Evolutionary conservation across 2,888 invertebrate species (phyloP).

Genomic region (Aleiodes leptofemur): DNA sequence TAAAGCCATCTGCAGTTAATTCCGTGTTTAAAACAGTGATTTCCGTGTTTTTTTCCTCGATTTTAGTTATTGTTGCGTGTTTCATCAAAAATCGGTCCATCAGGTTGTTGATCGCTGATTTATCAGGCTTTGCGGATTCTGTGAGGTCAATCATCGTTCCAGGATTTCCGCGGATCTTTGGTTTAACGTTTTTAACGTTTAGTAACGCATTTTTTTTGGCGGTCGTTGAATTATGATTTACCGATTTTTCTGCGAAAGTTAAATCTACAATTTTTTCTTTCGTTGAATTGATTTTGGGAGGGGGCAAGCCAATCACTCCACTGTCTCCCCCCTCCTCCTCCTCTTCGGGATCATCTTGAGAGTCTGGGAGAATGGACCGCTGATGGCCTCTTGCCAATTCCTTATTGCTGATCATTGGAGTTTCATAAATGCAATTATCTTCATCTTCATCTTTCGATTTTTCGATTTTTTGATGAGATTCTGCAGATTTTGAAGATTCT

Average conservation of each 20-base stretch:
- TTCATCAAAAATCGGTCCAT: conserved; percentile 83
- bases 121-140: conserved; percentile 75
- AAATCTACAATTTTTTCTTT: conserved; percentile 10
- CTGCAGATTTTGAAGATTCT: too few relatives aligned
- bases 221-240: conserved; percentile 25
- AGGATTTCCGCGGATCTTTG: conserved; percentile 77
- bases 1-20: conserved; percentile 57
- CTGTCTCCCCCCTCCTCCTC: neutral
- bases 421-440: conserved; percentile 43
- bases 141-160: conserved; percentile 81
- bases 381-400: conserved; percentile 33
- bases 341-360: neutral
- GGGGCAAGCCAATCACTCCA: conserved; percentile 49
- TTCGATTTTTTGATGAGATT: neutral
- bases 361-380: neutral
- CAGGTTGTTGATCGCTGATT: conserved; percentile 80
- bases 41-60: conserved; percentile 72
- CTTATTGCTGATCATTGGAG: conserved; percentile 50
- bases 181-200: conserved; percentile 65
- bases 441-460: neutral
- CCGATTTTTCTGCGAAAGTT: conserved; percentile 32
- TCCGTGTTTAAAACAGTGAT: conserved; percentile 60
- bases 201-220: conserved; percentile 61
- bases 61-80: conserved; percentile 79
- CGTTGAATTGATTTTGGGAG: conserved; percentile 50